Conservation (phyloP, 2,888 invertebrate genomes). For the Melinaea marsaeus region DNA sequence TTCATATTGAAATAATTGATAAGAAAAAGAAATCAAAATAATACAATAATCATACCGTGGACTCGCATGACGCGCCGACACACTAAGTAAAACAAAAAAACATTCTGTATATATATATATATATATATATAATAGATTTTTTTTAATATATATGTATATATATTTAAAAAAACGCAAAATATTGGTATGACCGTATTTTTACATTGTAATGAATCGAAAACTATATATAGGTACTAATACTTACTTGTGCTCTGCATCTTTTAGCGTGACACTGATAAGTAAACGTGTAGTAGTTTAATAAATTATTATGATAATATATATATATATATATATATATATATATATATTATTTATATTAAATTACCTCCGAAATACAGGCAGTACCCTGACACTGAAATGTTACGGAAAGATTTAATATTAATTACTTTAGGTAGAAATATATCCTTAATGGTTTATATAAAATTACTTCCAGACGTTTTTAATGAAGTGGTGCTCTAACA, state of each 20-base stretch:
- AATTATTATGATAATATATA: not conserved
- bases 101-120: not conserved
- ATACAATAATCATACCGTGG: conserved; percentile 12
- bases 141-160: not conserved
- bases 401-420: not conserved
- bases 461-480: too few species aligned
- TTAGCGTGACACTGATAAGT: conserved; percentile 28
- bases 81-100: conserved; percentile 21
- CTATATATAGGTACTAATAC: conserved; percentile 1
- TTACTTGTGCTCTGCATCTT: conserved; percentile 26
- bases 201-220: not conserved
- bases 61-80: conserved; percentile 18
- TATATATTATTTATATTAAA: conserved; percentile 1
- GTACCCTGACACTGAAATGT: conserved; percentile 39
- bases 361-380: conserved; percentile 38
- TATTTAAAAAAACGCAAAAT: too few species aligned
- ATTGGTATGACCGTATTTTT: not conserved
- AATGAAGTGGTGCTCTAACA: too few species aligned
- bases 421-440: too few species aligned
- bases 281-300: not conserved
- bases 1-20: not conserved
- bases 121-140: not conserved
- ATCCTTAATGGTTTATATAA: too few species aligned
- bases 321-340: not conserved
- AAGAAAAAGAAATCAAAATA: not conserved